These are phyloP conservation scores for Metopia argyrocephala DNA, from an alignment of 2,888 invertebrate species.

Conservation along the genomic window DNA sequence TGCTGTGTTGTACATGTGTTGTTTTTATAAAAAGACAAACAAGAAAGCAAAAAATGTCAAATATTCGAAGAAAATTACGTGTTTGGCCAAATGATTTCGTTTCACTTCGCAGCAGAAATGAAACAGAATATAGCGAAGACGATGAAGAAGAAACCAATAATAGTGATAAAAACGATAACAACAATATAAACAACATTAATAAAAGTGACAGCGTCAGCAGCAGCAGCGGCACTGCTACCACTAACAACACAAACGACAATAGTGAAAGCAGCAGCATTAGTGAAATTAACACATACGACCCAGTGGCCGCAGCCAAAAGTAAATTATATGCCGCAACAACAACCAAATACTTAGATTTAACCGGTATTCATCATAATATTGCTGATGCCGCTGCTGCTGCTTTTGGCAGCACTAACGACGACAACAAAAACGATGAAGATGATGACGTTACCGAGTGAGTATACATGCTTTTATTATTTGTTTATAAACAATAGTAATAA, in stretches of 20 bases:
- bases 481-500: constrained; percentile 27
- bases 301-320: constrained; percentile 28
- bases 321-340: constrained; percentile 47
- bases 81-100: constrained; percentile 57
- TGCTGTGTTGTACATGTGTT: constrained; percentile 20
- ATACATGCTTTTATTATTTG: constrained; percentile 4
- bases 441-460: constrained; percentile 62
- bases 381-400: constrained; percentile 7
- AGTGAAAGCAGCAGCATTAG: constrained; percentile 7
- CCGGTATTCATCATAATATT: constrained; percentile 7
- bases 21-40: constrained; percentile 16
- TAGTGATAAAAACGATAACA: constrained; percentile 32
- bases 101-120: constrained; percentile 54
- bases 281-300: constrained; percentile 26
- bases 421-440: constrained; percentile 19
- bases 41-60: constrained; percentile 55
- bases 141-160: constrained; percentile 26
- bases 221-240: background rate
- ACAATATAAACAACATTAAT: constrained; percentile 30
- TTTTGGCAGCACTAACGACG: background rate
- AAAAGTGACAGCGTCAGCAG: constrained; percentile 7
- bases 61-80: constrained; percentile 59
- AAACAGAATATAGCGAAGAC: constrained; percentile 25
- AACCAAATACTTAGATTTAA: constrained; percentile 59
- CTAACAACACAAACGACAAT: background rate